These are phyloP conservation scores for Chelidonichthys spinosus DNA, from an alignment of 2,797 vertebrate species.

Conservation along the genomic window DNA sequence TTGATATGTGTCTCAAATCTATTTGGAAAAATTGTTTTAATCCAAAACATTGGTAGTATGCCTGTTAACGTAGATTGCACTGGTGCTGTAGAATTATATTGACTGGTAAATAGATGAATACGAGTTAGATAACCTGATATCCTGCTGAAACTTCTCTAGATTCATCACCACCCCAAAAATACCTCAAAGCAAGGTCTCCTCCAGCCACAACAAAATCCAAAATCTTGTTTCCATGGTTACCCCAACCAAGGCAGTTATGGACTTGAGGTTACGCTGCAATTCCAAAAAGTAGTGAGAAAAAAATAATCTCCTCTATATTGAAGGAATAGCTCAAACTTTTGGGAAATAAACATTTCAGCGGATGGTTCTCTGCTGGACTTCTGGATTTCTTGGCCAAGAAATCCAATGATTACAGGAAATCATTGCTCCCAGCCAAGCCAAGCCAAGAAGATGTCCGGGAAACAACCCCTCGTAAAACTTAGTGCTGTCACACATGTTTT, in stretches of 20 bases:
- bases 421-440: constrained; percentile 1
- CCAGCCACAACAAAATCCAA: constrained; percentile 50
- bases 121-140: constrained; percentile 54
- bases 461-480: not conserved
- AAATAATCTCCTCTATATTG: constrained; percentile 5
- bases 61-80: constrained; percentile 9
- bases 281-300: constrained; percentile 9
- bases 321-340: not conserved
- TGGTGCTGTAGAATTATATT: constrained; percentile 4
- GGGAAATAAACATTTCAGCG: not conserved
- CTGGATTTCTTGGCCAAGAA: constrained; percentile 6
- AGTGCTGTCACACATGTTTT: not conserved
- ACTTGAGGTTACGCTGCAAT: not conserved
- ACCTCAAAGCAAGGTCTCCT: constrained; percentile 25
- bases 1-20: not conserved
- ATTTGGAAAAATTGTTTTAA: not conserved
- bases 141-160: constrained; percentile 37
- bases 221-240: constrained; percentile 49
- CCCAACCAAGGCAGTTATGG: constrained; percentile 1
- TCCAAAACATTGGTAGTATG: not conserved
- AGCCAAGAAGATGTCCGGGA: constrained; percentile 10
- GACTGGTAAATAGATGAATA: constrained; percentile 26
- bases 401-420: constrained; percentile 19
- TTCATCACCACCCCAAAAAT: constrained; percentile 48
- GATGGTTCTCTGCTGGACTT: constrained; percentile 5